Conservation (phyloP, 2,113 vertebrate species). For the Myotis brandtii region DNA sequence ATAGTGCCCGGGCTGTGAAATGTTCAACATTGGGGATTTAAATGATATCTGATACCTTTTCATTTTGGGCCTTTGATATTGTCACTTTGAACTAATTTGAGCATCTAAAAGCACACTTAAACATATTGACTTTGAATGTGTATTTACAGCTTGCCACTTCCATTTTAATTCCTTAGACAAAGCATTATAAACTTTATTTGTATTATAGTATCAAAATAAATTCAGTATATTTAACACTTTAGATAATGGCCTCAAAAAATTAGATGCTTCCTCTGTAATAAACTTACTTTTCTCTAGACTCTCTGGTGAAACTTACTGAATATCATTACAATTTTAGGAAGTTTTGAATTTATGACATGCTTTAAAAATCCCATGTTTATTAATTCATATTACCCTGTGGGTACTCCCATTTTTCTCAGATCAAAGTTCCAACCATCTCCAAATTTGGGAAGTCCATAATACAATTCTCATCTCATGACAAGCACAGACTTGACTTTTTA, state of each 20-base stretch:
- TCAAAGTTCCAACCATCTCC: not conserved
- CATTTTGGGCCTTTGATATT: not conserved
- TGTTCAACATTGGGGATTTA: not conserved
- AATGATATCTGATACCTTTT: not conserved
- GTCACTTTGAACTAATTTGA: not conserved
- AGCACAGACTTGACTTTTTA: not conserved
- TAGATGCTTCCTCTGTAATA: not conserved
- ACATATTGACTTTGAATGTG: not conserved
- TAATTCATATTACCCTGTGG: not conserved
- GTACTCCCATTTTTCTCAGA: not conserved
- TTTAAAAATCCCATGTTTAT: slow-evolving; percentile 23
- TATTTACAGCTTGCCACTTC: not conserved
- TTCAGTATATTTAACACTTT: not conserved
- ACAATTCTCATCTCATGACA: not conserved
- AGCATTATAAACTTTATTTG: not conserved
- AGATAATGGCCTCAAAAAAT: not conserved
- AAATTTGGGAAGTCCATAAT: not conserved
- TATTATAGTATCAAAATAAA: not conserved
- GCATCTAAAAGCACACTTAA: not conserved
- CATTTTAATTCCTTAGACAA: not conserved
- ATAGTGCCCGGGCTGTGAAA: not conserved
- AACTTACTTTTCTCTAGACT: not conserved
- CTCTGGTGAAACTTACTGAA: not conserved
- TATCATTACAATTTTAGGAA: not conserved
- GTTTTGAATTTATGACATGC: not conserved